Evolutionary conservation across 2,888 invertebrate species (phyloP).

Genomic region (Eurois occulta): DNA sequence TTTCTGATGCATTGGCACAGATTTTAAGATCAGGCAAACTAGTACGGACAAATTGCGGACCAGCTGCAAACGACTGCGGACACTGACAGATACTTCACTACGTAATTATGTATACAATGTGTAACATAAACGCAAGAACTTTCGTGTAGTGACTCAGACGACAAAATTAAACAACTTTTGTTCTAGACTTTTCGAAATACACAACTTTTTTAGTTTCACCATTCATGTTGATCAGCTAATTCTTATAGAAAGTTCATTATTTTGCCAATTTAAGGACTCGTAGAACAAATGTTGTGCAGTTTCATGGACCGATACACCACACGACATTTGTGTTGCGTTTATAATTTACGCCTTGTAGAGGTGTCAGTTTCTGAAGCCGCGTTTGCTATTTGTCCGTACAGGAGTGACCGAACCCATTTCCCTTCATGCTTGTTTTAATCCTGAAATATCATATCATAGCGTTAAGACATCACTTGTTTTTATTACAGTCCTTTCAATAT

Average conservation of each 20-base stretch:
- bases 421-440: slow-evolving; percentile 46
- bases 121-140: not conserved
- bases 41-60: not conserved
- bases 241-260: not conserved
- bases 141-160: not conserved
- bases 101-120: not conserved
- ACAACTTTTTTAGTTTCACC: not conserved
- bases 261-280: not conserved
- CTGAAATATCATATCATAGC: slow-evolving; percentile 15
- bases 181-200: not conserved
- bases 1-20: slow-evolving; percentile 79
- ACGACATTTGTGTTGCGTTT: not conserved
- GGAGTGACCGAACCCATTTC: slow-evolving; percentile 19
- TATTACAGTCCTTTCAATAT: not conserved
- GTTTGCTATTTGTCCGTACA: not conserved
- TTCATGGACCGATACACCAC: not conserved
- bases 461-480: not conserved
- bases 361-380: not conserved
- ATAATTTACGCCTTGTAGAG: not conserved
- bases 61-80: not conserved
- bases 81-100: no score
- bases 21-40: slow-evolving; percentile 35
- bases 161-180: not conserved
- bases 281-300: not conserved
- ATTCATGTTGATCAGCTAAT: not conserved